These are phyloP conservation scores for Boloria euphrosyne DNA, from an alignment of 2,888 invertebrate species.

Conservation along the genomic window DNA sequence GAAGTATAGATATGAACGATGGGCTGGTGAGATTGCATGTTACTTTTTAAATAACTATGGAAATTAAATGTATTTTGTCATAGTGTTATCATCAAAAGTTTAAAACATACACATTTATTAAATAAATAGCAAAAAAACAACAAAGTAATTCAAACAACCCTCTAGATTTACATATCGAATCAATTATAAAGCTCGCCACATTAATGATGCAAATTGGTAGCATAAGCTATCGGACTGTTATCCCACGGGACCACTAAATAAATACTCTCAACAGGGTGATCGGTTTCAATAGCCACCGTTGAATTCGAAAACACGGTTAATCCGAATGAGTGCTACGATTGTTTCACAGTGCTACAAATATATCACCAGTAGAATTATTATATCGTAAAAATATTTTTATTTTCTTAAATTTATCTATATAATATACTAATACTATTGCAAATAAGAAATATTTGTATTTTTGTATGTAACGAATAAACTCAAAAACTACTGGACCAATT, in stretches of 20 bases:
- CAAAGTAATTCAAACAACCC: slow-evolving; percentile 19
- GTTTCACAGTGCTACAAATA: slow-evolving; percentile 12
- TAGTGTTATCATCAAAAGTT: too few species aligned
- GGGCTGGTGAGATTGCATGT: too few species aligned
- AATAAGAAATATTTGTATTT: too few species aligned
- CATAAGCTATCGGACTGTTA: slow-evolving; percentile 68
- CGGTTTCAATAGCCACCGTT: slow-evolving; percentile 56
- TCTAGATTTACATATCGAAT: slow-evolving; percentile 67
- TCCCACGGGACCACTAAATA: slow-evolving; percentile 64
- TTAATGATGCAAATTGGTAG: slow-evolving; percentile 76
- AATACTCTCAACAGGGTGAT: slow-evolving; percentile 55
- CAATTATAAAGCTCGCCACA: slow-evolving; percentile 62
- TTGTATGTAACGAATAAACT: too few species aligned
- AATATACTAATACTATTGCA: too few species aligned
- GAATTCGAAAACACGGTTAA: slow-evolving; percentile 51
- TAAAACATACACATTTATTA: neutral
- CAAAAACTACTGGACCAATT: too few species aligned
- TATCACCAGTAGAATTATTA: neutral
- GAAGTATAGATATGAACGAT: too few species aligned
- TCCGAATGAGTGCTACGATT: slow-evolving; percentile 35
- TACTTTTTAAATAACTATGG: too few species aligned
- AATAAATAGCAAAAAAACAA: neutral
- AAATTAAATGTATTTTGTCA: too few species aligned
- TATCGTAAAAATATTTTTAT: neutral
- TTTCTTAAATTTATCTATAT: too few species aligned